Evolutionary conservation across 1,140 invertebrate genomes (phyloP).

Genomic region (Reticulitermes speratus): DNA sequence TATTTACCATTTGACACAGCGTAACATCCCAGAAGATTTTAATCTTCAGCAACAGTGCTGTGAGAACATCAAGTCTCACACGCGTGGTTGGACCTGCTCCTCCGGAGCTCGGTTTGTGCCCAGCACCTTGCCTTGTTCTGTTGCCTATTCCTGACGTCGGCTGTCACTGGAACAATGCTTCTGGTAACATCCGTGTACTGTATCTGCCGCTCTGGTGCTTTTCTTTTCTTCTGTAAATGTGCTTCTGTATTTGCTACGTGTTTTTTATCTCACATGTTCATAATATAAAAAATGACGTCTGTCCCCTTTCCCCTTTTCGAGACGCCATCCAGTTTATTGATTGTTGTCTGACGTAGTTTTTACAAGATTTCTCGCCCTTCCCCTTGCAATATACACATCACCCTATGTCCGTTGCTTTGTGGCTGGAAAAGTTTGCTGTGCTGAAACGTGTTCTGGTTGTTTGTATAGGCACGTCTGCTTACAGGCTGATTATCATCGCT

Average conservation of each 20-base stretch:
- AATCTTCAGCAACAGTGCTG: no score
- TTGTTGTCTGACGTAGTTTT: conserved; percentile 18
- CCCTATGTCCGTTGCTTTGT: background rate
- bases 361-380: background rate
- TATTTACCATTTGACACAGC: no score
- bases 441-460: background rate
- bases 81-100: no score
- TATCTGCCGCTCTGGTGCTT: background rate
- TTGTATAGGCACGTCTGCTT: background rate
- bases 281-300: background rate
- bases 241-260: background rate
- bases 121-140: no score
- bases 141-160: no score
- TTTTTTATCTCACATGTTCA: background rate
- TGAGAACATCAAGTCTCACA: no score
- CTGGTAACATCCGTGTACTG: background rate
- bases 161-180: background rate
- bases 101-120: no score
- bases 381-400: background rate
- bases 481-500: no score
- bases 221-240: background rate
- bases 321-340: conserved; percentile 8
- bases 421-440: background rate
- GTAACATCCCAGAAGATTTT: no score
- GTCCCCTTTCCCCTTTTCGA: background rate